Evolutionary conservation across 2,888 invertebrate species (phyloP).

Genomic region (Eudemis profundana): DNA sequence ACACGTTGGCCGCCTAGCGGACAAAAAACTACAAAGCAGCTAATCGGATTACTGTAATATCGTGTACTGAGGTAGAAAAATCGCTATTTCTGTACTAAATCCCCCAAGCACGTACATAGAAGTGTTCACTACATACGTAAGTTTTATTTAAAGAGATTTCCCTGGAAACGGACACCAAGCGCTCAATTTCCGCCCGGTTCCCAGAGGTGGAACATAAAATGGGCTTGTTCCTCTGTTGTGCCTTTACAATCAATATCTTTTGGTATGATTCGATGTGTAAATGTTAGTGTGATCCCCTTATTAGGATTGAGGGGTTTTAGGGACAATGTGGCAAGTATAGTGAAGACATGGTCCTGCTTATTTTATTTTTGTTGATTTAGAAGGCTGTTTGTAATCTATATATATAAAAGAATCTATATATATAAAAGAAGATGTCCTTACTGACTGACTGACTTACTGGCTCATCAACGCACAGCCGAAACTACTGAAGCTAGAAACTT

Average conservation of each 20-base stretch:
- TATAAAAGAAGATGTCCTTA: too few species aligned
- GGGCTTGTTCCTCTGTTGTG: slow-evolving; percentile 9
- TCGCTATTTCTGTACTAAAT: background rate
- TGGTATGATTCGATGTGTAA: background rate
- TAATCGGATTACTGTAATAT: slow-evolving; percentile 10
- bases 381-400: too few species aligned
- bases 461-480: too few species aligned
- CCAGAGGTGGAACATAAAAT: slow-evolving; percentile 29
- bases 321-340: too few species aligned
- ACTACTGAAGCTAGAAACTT: too few species aligned
- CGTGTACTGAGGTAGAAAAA: background rate
- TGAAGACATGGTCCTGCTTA: too few species aligned
- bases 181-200: slow-evolving; percentile 30
- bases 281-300: too few species aligned
- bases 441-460: too few species aligned
- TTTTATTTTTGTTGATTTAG: too few species aligned
- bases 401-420: too few species aligned
- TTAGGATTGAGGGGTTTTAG: too few species aligned
- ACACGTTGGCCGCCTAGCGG: background rate
- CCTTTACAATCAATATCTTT: slow-evolving; percentile 32
- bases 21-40: background rate
- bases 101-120: background rate
- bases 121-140: slow-evolving; percentile 10
- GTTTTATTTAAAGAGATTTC: slow-evolving; percentile 27
- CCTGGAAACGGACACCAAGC: slow-evolving; percentile 22